Percentiles rank a stretch among this genome's conserved stretches.
These are phyloP conservation scores for Drosophila serrata DNA, from an alignment of 1,140 invertebrate genomes.

Conservation along the genomic window DNA sequence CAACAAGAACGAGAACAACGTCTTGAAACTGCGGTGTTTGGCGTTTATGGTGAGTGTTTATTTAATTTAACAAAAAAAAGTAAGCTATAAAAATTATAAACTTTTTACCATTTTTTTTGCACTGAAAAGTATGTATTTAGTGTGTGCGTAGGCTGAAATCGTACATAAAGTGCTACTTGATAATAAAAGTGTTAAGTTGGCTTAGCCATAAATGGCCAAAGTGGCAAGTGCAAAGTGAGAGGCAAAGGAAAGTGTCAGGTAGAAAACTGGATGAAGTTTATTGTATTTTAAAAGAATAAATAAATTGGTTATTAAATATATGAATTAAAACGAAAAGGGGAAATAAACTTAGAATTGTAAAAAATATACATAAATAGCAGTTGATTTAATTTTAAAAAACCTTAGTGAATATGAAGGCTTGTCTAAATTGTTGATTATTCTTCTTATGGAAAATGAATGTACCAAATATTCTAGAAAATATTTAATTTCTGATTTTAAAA, in stretches of 20 bases:
- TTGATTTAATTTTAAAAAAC: no score
- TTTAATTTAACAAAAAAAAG: background rate
- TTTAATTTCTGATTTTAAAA: no score
- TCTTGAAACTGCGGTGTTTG: slow-evolving; percentile 80
- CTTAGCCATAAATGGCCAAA: slow-evolving; percentile 19
- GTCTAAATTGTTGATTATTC: no score
- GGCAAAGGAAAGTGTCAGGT: slow-evolving; percentile 30
- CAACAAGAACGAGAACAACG: slow-evolving; percentile 61
- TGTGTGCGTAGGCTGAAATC: slow-evolving; percentile 31
- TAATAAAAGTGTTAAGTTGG: slow-evolving; percentile 30
- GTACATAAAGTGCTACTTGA: slow-evolving; percentile 34
- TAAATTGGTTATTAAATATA: background rate
- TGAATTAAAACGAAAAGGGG: background rate
- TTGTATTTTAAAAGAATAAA: background rate
- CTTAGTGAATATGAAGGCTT: no score
- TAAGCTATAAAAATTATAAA: background rate
- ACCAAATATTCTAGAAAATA: no score
- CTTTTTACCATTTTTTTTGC: background rate
- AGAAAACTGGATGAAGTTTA: background rate
- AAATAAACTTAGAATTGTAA: background rate
- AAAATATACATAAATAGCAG: no score
- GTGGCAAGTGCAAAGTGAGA: slow-evolving; percentile 26
- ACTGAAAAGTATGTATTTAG: slow-evolving; percentile 1
- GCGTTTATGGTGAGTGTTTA: slow-evolving; percentile 73
- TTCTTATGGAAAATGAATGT: no score